A percentile compares a stretch with the other conserved stretches of the same genome.
These are phyloP conservation scores for Dryoscopus gambensis DNA, from an alignment of 2,113 vertebrate genomes.

Conservation along the genomic window DNA sequence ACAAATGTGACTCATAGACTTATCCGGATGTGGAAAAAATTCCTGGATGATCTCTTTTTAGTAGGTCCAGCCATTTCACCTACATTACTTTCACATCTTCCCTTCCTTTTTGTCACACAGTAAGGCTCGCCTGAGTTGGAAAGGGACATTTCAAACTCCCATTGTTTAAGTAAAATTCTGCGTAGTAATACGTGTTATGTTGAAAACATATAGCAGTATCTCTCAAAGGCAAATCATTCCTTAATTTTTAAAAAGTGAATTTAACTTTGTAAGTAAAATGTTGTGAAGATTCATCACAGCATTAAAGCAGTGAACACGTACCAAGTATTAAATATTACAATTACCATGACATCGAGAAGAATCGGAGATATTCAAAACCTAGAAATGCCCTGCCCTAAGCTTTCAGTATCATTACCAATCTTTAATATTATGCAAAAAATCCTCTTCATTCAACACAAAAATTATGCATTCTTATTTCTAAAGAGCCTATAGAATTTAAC, in stretches of 20 bases:
- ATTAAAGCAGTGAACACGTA: neutral
- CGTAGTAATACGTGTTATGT: neutral
- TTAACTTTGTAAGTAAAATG: neutral
- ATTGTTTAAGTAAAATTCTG: neutral
- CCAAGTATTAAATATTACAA: neutral
- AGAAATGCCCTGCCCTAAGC: neutral
- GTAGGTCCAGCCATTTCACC: neutral
- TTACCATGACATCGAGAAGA: neutral
- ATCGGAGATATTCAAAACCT: neutral
- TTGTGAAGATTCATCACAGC: neutral
- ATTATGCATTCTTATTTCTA: neutral
- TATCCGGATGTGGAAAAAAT: neutral
- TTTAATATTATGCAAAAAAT: neutral
- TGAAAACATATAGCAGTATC: neutral
- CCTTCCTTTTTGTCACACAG: neutral
- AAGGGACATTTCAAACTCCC: neutral
- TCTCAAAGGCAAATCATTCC: neutral
- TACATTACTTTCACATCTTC: neutral
- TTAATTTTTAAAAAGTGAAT: neutral
- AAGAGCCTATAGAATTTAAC: neutral
- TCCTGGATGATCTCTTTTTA: neutral
- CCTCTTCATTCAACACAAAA: neutral
- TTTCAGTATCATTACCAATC: neutral
- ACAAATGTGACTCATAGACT: neutral
- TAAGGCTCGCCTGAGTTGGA: neutral